Base-by-base conservation (phyloP, 2,113 vertebrate species). In the Typhlomys cinereus region DNA sequence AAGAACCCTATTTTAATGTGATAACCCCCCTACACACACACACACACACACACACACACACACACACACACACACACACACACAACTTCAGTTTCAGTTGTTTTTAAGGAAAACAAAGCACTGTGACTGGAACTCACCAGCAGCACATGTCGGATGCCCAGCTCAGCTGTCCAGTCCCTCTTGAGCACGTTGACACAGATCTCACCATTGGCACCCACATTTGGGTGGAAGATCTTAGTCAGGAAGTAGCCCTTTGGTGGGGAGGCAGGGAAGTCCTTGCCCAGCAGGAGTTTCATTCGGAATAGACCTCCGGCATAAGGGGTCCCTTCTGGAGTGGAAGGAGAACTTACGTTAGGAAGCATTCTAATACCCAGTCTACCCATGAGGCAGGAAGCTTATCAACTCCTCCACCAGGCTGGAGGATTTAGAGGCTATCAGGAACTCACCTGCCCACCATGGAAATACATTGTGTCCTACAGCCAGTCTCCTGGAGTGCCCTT, bases 211-310 rank as follows among this genome's bases (percentile, higher is more conserved):
- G 98, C 98, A 7, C 99, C 98, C 93, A 99, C 99, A 5, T 99
- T 99, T 0, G 99, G 99, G 96, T 99, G 99, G 98, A 99, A 99
- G 97, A 99, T 99, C 98, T 99, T 99, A 94, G 99, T 99, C 95
- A 99, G 97, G 97, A 99, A 99, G 98, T 99, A 99, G 94, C 99
- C 99, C 96, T 99, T 99, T 75, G 99, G 99, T 31, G 99, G 99
- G 85, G 98, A 98, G 39, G 99, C 99, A 50, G 99, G 99, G 96
- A 99, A 99, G 95, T 99, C 99, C 97, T 99, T 99, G 80, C 99
- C 99, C 80, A 99, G 98, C 81, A 99, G 98, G 87, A 99, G 97
- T n/a, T 99, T 99, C 99, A 99, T 99, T 73, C 98, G 98, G 97
- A 99, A 99, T 91, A 99, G 95, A 93, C 99, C 99, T 50, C 99